Evolutionary conservation across 2,113 vertebrate genomes (phyloP).

Genomic region (Riparia riparia): DNA sequence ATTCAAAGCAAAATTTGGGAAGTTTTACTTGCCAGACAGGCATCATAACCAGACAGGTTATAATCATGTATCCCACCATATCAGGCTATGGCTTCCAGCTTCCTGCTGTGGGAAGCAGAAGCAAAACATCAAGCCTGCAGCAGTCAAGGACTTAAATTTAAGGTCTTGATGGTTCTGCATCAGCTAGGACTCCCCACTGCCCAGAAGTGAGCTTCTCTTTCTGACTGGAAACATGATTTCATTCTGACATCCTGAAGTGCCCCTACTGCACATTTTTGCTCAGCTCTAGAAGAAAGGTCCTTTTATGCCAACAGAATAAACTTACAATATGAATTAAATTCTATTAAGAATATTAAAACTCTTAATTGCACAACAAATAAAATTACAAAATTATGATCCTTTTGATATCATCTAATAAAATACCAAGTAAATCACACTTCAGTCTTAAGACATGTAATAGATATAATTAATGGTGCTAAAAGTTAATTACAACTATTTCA

Average conservation of each 20-base stretch:
- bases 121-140: neutral
- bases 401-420: neutral
- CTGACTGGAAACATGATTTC: neutral
- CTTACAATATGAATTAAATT: neutral
- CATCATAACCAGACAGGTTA: neutral
- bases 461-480: neutral
- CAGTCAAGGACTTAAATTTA: neutral
- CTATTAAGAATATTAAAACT: neutral
- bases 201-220: neutral
- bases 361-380: neutral
- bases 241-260: neutral
- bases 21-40: neutral
- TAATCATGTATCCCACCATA: neutral
- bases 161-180: neutral
- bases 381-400: neutral
- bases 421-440: neutral
- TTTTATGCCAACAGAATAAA: neutral
- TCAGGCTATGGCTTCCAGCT: neutral
- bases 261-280: neutral
- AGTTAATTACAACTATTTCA: neutral
- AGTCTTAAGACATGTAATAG: neutral
- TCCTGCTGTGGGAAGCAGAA: neutral
- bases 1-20: neutral
- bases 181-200: rapidly evolving
- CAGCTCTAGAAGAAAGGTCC: neutral